Base-by-base conservation (phyloP, 2,888 invertebrate genomes). In the Tribolium freemani region DNA sequence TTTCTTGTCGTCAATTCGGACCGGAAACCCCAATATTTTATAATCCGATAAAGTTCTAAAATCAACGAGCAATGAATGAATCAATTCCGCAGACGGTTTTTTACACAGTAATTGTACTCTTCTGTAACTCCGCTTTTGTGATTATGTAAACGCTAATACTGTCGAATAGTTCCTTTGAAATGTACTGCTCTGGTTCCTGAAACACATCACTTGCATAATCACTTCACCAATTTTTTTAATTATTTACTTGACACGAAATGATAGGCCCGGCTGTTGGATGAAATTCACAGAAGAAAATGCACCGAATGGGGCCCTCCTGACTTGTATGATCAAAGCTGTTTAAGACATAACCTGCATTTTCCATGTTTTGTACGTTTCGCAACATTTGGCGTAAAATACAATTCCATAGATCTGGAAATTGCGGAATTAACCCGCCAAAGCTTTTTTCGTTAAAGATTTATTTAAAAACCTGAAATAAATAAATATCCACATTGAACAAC, bases 71-170 rank as follows among this genome's bases (percentile, higher is more conserved):
- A 51, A 13, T 31, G 4, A 56, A 26, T 31, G 4, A 8, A 56
- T 44, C 11, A 16, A 30, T 20, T 13, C 1, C 21, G 10, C 21
- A 1, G 1, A 6, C 20, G 5, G 6, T 44, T 20, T 10, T 93
- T 90, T 90, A 96, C 91, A 98, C 94, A 5, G 97, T 97, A 84
- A 98, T 93, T 5, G 95, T 93, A 83, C 96, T 94, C 78, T 94
- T 90, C 83, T 96, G 95, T 38, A 98, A 89, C 83, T 97, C 96
- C 26, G 94, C 94, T 87, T 98, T 98, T 2, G 98, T 97, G 83
- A 98, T 98, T 76, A 98, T 96, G 84, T 96, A 98, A 20, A 95
- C 95, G 84, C 95, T 96, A 69, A 98, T 93, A 71, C 95, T 93
- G 88, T 98, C 97, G 88, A 98, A 98, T 13, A 94, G 90, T 81